A percentile compares a stretch with the other conserved stretches of the same genome.
These are phyloP conservation scores for Ferrisia virgata DNA, from an alignment of 2,888 invertebrate genomes.

Conservation along the genomic window DNA sequence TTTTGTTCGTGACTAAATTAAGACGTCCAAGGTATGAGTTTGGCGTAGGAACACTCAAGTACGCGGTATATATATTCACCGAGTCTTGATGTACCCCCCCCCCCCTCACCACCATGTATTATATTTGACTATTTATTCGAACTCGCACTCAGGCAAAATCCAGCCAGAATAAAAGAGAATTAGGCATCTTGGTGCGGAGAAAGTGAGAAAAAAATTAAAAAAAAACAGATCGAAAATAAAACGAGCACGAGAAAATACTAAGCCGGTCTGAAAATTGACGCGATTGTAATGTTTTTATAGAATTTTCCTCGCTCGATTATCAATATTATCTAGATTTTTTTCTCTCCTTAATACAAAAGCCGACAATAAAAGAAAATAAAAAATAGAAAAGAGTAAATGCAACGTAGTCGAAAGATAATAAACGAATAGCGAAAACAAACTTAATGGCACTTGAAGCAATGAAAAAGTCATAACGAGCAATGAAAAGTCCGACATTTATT, in stretches of 20 bases:
- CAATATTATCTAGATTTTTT: slow-evolving; percentile 10
- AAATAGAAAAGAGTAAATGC: slow-evolving; percentile 32
- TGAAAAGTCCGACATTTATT: slow-evolving; percentile 40
- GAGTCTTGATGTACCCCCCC: too few relatives aligned
- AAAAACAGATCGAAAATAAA: neutral
- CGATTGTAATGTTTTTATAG: neutral
- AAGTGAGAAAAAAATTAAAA: neutral
- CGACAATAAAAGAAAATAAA: slow-evolving; percentile 31
- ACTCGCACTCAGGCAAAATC: too few relatives aligned
- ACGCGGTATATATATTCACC: too few relatives aligned
- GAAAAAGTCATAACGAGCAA: slow-evolving; percentile 40
- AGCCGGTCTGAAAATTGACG: neutral
- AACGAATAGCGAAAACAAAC: slow-evolving; percentile 39
- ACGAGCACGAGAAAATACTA: neutral
- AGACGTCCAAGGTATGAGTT: too few relatives aligned
- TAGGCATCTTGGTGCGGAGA: too few relatives aligned
- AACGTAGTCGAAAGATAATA: slow-evolving; percentile 27
- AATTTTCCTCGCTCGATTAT: neutral
- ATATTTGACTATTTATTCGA: too few relatives aligned
- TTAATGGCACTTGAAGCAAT: slow-evolving; percentile 42
- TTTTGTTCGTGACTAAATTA: too few relatives aligned
- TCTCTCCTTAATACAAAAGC: too few relatives aligned
- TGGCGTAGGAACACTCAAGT: too few relatives aligned
- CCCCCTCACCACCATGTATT: too few relatives aligned
- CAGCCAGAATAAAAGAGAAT: too few relatives aligned